A percentile compares a stretch with the other conserved stretches of the same genome.
Conservation (phyloP, 2,888 invertebrate species). For the Conops quadrifasciatus region DNA sequence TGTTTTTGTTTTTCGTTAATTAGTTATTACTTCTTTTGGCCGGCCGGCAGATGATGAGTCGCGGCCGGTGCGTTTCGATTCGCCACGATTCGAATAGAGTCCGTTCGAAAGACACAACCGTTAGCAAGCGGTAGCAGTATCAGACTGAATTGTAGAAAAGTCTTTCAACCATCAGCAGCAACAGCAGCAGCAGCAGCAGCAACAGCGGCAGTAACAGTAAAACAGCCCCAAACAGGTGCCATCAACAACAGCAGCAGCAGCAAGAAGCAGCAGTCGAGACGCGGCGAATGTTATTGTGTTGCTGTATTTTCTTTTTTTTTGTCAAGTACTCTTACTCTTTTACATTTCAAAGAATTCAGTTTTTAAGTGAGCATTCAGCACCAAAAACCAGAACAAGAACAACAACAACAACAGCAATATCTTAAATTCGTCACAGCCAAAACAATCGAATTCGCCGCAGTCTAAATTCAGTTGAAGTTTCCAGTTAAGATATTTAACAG, state of each 20-base stretch:
- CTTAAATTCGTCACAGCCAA: background rate
- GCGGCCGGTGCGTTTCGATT: background rate
- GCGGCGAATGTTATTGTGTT: background rate
- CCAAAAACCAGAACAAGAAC: background rate
- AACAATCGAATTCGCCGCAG: background rate
- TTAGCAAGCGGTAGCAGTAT: constrained; percentile 17
- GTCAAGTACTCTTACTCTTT: background rate
- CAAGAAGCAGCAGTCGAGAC: background rate
- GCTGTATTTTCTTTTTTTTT: background rate
- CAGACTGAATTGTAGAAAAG: constrained; percentile 24
- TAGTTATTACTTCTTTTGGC: background rate
- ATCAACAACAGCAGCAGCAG: constrained; percentile 7
- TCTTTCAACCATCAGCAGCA: constrained; percentile 9
- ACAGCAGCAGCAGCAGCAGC: background rate
- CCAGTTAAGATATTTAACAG: background rate
- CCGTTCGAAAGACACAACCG: constrained; percentile 14
- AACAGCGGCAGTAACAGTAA: constrained; percentile 5
- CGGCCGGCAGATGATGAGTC: background rate
- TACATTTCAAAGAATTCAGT: background rate
- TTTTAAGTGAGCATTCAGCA: background rate
- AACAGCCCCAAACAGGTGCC: background rate
- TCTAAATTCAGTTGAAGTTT: background rate
- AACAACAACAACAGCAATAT: background rate
- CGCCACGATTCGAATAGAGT: background rate
- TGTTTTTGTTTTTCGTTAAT: background rate